A percentile compares a stretch with the other conserved stretches of the same genome.
Evolutionary conservation across 2,113 vertebrate species (phyloP).

Genomic region (Bambusicola thoracicus): DNA sequence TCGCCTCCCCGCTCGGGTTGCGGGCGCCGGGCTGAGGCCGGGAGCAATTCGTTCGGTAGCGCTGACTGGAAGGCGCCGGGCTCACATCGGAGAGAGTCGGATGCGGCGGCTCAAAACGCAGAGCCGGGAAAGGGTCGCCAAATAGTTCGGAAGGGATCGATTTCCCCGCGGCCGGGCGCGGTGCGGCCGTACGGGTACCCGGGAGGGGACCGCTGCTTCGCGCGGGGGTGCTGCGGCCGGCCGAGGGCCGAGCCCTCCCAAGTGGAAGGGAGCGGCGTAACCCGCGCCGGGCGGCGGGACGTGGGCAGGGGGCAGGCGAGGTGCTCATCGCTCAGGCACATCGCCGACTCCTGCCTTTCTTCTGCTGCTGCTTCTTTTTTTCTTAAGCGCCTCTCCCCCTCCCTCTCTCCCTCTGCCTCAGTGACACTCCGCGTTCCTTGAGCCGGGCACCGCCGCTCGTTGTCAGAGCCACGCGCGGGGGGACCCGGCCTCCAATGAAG

Average conservation of each 20-base stretch:
- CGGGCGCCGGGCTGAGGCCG: slow-evolving; percentile 47
- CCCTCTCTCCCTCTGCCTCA: slow-evolving; percentile 15
- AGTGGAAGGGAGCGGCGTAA: slow-evolving; percentile 9
- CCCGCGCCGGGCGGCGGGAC: background rate
- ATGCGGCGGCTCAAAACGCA: slow-evolving; percentile 42
- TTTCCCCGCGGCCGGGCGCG: slow-evolving; percentile 45
- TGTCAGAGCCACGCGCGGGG: slow-evolving; percentile 70
- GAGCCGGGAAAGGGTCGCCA: slow-evolving; percentile 12
- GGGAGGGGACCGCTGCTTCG: slow-evolving; percentile 1
- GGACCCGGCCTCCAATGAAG: slow-evolving; percentile 71
- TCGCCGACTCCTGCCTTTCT: slow-evolving; percentile 60
- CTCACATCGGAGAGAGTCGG: slow-evolving; percentile 46
- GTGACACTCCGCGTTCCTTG: slow-evolving; percentile 76
- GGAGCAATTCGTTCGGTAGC: slow-evolving; percentile 75
- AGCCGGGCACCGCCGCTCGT: slow-evolving; percentile 70
- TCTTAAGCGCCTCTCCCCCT: slow-evolving; percentile 7
- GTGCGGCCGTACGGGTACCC: slow-evolving; percentile 9
- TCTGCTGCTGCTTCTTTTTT: slow-evolving; percentile 26
- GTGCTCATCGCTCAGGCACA: slow-evolving; percentile 59
- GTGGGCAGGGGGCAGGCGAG: background rate
- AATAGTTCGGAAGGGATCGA: slow-evolving; percentile 68
- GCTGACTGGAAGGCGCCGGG: slow-evolving; percentile 57
- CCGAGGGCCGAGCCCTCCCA: slow-evolving; percentile 3
- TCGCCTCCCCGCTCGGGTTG: background rate
- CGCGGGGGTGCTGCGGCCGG: background rate